These are phyloP conservation scores for Dynastes tityus DNA, from an alignment of 2,888 invertebrate species.

Conservation along the genomic window DNA sequence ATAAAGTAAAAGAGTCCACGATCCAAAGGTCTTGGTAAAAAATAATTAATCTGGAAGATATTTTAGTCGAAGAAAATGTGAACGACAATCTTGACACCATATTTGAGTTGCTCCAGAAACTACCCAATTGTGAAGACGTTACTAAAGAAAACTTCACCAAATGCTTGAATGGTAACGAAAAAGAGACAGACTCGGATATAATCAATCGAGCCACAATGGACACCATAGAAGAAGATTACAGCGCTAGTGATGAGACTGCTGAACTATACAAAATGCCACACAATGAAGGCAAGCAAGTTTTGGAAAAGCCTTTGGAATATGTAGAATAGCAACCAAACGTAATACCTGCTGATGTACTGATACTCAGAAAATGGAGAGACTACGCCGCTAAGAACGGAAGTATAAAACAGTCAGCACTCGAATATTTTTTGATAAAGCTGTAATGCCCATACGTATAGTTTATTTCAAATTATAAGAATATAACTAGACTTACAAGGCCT, in stretches of 20 bases:
- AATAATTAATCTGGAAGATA: no score
- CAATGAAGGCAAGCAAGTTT: constrained; percentile 12
- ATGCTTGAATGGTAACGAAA: not conserved
- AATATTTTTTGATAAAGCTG: constrained; percentile 3
- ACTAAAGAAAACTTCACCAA: not conserved
- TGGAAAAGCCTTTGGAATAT: constrained; percentile 22
- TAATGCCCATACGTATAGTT: not conserved
- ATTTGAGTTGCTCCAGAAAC: constrained; percentile 1
- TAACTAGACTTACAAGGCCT: no score
- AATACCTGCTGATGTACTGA: not conserved
- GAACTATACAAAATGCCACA: not conserved
- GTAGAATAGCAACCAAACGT: not conserved
- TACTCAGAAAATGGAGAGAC: not conserved
- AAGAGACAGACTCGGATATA: not conserved
- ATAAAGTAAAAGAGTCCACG: no score
- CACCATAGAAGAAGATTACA: no score
- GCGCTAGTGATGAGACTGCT: not conserved
- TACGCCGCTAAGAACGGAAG: constrained; percentile 8
- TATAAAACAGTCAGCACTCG: constrained; percentile 5
- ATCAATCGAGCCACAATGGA: no score
- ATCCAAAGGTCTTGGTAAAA: no score
- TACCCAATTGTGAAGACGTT: not conserved
- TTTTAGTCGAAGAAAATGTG: no score
- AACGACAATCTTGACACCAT: not conserved
- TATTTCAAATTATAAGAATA: no score